These are phyloP conservation scores for Episyrphus balteatus DNA, from an alignment of 1,140 invertebrate species.

Conservation along the genomic window DNA sequence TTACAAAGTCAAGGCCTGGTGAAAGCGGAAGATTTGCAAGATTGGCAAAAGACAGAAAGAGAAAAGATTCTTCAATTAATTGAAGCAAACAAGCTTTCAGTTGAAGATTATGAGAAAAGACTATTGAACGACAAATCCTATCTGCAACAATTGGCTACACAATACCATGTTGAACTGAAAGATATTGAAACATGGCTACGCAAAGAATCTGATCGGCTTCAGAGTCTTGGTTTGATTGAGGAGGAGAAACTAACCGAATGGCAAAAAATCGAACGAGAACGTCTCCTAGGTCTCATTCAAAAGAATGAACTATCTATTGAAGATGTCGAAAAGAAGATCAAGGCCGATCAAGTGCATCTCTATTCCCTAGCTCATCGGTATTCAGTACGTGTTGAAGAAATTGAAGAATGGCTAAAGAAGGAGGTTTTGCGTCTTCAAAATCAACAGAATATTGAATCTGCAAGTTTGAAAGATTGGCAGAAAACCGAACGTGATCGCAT, in stretches of 20 bases:
- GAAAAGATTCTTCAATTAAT: slow-evolving; percentile 19
- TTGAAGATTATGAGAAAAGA: slow-evolving; percentile 26
- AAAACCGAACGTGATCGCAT: slow-evolving; percentile 30
- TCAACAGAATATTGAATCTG: slow-evolving; percentile 26
- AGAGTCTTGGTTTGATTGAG: slow-evolving; percentile 24
- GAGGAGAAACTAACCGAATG: slow-evolving; percentile 27
- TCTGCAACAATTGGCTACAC: slow-evolving; percentile 20
- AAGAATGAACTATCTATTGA: slow-evolving; percentile 30
- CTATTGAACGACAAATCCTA: slow-evolving; percentile 20
- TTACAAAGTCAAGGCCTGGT: slow-evolving; percentile 26
- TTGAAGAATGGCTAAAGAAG: slow-evolving; percentile 31
- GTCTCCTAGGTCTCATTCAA: slow-evolving; percentile 22
- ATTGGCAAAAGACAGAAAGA: slow-evolving; percentile 27
- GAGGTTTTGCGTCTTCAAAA: slow-evolving; percentile 25
- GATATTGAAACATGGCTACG: slow-evolving; percentile 32
- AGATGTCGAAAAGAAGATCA: slow-evolving; percentile 22
- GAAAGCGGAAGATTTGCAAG: slow-evolving; percentile 26
- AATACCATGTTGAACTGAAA: slow-evolving; percentile 25
- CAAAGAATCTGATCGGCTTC: slow-evolving; percentile 26
- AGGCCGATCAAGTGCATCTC: slow-evolving; percentile 25
- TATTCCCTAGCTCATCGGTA: slow-evolving; percentile 30
- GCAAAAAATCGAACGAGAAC: slow-evolving; percentile 30
- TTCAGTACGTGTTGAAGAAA: slow-evolving; percentile 31
- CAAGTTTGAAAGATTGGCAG: slow-evolving; percentile 31
- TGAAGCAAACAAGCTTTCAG: slow-evolving; percentile 22